Percentiles rank a stretch among this genome's conserved stretches.
phyloP scores from a whole-genome alignment of 2,888 invertebrate genomes.

The Ectemnius cavifrons region DNA sequence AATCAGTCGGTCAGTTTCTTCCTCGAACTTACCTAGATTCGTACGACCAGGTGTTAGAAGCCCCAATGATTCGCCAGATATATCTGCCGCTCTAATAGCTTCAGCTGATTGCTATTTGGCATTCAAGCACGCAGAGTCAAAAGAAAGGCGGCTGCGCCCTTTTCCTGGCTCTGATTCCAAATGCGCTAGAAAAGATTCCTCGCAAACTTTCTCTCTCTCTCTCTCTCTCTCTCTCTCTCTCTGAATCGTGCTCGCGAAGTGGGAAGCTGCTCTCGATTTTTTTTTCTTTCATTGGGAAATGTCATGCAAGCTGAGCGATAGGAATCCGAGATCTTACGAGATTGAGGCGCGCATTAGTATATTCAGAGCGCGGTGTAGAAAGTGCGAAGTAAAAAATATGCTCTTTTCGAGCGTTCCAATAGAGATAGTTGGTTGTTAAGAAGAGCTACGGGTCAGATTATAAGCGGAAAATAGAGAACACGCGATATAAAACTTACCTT shows the following conservation, averaged over 20 bases:
- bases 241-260: no score
- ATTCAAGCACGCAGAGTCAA: background rate
- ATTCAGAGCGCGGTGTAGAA: constrained; percentile 10
- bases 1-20: no score
- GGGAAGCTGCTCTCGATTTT: background rate
- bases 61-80: no score
- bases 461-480: constrained; percentile 20
- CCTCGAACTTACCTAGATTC: no score
- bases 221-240: background rate
- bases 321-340: constrained; percentile 7
- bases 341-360: background rate
- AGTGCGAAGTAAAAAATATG: constrained; percentile 13
- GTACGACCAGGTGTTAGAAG: no score
- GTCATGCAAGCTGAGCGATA: constrained; percentile 24
- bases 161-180: background rate
- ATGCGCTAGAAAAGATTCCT: background rate
- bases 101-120: background rate
- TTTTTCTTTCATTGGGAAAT: constrained; percentile 13
- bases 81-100: background rate
- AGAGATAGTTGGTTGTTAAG: background rate
- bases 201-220: background rate
- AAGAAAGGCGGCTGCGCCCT: background rate
- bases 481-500: constrained; percentile 15
- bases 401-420: constrained; percentile 6
- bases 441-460: constrained; percentile 20